Evolutionary conservation across 2,888 invertebrate genomes (phyloP).

Genomic region (Papilio protenor): DNA sequence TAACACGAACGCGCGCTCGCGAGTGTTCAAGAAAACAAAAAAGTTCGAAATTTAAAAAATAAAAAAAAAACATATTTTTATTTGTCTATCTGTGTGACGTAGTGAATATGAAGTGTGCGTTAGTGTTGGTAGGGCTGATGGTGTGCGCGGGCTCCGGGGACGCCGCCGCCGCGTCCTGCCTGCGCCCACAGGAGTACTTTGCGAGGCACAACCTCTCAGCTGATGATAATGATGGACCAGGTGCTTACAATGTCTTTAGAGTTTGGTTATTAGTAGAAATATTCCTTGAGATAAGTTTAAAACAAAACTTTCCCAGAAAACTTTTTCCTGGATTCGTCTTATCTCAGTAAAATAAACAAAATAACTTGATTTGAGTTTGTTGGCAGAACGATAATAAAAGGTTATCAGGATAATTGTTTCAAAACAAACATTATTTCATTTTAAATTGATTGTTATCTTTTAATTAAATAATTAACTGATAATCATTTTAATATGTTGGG

Average conservation of each 20-base stretch:
- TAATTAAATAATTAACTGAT: slow-evolving; percentile 17
- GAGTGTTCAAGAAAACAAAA: slow-evolving; percentile 64
- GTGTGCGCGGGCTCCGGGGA: slow-evolving; percentile 59
- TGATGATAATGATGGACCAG: slow-evolving; percentile 77
- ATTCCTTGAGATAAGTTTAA: neutral
- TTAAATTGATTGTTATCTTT: slow-evolving; percentile 18
- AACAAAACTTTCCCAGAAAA: slow-evolving; percentile 8
- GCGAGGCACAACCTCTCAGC: slow-evolving; percentile 78
- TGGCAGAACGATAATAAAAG: neutral
- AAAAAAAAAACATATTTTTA: slow-evolving; percentile 48
- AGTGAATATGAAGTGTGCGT: slow-evolving; percentile 80
- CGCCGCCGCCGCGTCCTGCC: slow-evolving; percentile 69
- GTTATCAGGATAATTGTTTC: slow-evolving; percentile 26
- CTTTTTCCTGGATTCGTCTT: neutral
- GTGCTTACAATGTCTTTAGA: slow-evolving; percentile 58
- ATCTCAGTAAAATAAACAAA: slow-evolving; percentile 12
- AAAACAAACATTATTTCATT: slow-evolving; percentile 7
- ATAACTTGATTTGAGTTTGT: slow-evolving; percentile 21
- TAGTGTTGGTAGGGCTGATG: slow-evolving; percentile 67
- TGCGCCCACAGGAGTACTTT: slow-evolving; percentile 71
- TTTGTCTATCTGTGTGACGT: slow-evolving; percentile 54
- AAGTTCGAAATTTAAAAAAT: slow-evolving; percentile 61
- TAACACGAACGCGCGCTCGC: slow-evolving; percentile 68
- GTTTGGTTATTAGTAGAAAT: slow-evolving; percentile 1
- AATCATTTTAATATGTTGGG: slow-evolving; percentile 7